Base-by-base conservation (phyloP, 2,797 vertebrate genomes). In the Carduelis carduelis region DNA sequence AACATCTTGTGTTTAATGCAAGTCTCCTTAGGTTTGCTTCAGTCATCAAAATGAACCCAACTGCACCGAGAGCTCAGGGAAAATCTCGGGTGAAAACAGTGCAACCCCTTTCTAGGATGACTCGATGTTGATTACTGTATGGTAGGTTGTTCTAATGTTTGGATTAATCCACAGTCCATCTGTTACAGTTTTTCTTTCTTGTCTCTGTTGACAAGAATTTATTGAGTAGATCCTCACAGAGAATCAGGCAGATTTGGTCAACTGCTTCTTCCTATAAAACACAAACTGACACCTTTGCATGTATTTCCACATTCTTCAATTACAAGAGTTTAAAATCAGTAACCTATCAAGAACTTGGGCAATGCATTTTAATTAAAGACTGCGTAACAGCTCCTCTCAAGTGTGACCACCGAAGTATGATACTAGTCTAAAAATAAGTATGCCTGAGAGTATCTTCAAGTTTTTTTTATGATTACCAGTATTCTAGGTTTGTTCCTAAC, bases 1-100 rank as follows among this genome's bases (percentile, higher is more conserved):
- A 99, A 98, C 98, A 99, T 99, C 63, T 37, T 85, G 63, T 49
- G 92, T 92, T 97, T 65, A 61, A 44, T 14, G 34, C 17, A 85
- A 80, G 75, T 83, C 52, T 72, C 65, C 46, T 87, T 35, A 34
- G 60, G 34, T 43, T 77, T 84, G 55, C 80, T 86, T 66, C 88
- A 80, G 52, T 50, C 52, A 57, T 27, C 85, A 72, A 46, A 94
- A 64, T 16, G 50, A 95, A 76, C 47, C 49, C 52, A 84, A 49
- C 65, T n/a, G 50, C 66, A 49, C 41, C 2, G 0, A 70, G 43
- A 69, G 49, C 49, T 71, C 46, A n/a, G 22, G 28, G 39, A 26
- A 69, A 76, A 81, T 34, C 80, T 55, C 14, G 32, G 47, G 43
- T 8, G 0, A 89, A 81, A 85, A 68, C 35, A 83, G 27, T 55